Percentiles rank a stretch among this genome's conserved stretches.
Evolutionary conservation across 2,113 vertebrate species (phyloP).

Genomic region (Leptobrachium leishanense): DNA sequence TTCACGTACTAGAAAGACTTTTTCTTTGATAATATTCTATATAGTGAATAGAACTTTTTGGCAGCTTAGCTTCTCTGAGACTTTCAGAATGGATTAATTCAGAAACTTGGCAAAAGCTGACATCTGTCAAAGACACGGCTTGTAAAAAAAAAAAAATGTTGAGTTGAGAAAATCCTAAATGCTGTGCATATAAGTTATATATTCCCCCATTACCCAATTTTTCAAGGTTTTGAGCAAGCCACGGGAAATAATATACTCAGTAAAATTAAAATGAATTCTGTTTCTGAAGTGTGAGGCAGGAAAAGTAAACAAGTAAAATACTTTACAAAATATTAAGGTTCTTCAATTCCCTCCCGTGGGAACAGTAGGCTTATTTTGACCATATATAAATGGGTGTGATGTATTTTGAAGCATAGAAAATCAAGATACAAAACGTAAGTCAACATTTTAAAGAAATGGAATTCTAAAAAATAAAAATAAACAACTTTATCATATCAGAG

Average conservation of each 20-base stretch:
- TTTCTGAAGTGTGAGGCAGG: too few relatives aligned
- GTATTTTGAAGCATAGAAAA: too few relatives aligned
- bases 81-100: slow-evolving; percentile 35
- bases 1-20: slow-evolving; percentile 25
- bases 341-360: too few relatives aligned
- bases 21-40: slow-evolving; percentile 33
- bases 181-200: neutral
- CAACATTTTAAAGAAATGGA: too few relatives aligned
- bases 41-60: slow-evolving; percentile 33
- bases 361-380: too few relatives aligned
- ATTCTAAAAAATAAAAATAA: too few relatives aligned
- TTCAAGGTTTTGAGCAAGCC: neutral
- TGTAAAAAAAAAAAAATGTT: slow-evolving; percentile 3
- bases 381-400: too few relatives aligned
- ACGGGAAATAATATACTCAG: neutral
- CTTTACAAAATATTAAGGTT: too few relatives aligned
- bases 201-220: neutral
- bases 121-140: slow-evolving; percentile 24
- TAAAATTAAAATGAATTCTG: neutral
- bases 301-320: too few relatives aligned
- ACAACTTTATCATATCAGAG: too few relatives aligned
- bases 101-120: slow-evolving; percentile 29
- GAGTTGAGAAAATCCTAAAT: neutral
- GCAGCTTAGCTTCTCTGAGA: slow-evolving; percentile 38
- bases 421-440: too few relatives aligned